Evolutionary conservation across 1,140 invertebrate genomes (phyloP).

Genomic region (Drosophila funebris): DNA sequence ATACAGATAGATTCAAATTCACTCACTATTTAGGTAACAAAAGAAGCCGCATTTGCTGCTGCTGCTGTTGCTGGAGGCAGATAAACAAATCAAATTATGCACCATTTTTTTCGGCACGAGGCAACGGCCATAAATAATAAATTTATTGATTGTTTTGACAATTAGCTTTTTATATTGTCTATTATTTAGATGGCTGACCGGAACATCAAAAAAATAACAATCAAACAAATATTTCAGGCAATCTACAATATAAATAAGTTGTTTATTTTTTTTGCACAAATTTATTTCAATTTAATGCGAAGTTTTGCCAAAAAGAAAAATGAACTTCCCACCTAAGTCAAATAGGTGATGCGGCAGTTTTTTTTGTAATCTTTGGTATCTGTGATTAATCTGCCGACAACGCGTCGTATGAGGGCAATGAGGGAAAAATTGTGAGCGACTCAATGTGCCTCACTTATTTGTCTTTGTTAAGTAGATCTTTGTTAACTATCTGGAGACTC

Average conservation of each 20-base stretch:
- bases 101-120: slow-evolving; percentile 60
- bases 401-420: slow-evolving; percentile 67
- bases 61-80: slow-evolving; percentile 12
- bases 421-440: slow-evolving; percentile 46
- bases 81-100: slow-evolving; percentile 66
- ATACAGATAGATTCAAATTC: slow-evolving; percentile 7
- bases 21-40: slow-evolving; percentile 11
- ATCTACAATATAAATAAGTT: slow-evolving; percentile 1
- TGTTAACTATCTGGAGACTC: not conserved
- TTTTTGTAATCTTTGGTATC: slow-evolving; percentile 3
- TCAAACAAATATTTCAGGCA: slow-evolving; percentile 32
- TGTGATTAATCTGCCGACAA: slow-evolving; percentile 74
- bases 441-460: slow-evolving; percentile 59
- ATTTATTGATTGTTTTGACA: slow-evolving; percentile 80
- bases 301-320: no score
- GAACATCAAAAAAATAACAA: slow-evolving; percentile 7
- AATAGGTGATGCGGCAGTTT: slow-evolving; percentile 45
- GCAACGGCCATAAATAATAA: slow-evolving; percentile 60
- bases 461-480: slow-evolving; percentile 63
- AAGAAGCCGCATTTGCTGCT: slow-evolving; percentile 7
- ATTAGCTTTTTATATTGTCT: slow-evolving; percentile 72
- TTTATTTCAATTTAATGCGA: slow-evolving; percentile 5
- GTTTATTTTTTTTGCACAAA: slow-evolving; percentile 21
- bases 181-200: slow-evolving; percentile 55
- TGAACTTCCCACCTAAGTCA: no score